Conservation (phyloP, 2,888 invertebrate genomes). For the Boloria euphrosyne region DNA sequence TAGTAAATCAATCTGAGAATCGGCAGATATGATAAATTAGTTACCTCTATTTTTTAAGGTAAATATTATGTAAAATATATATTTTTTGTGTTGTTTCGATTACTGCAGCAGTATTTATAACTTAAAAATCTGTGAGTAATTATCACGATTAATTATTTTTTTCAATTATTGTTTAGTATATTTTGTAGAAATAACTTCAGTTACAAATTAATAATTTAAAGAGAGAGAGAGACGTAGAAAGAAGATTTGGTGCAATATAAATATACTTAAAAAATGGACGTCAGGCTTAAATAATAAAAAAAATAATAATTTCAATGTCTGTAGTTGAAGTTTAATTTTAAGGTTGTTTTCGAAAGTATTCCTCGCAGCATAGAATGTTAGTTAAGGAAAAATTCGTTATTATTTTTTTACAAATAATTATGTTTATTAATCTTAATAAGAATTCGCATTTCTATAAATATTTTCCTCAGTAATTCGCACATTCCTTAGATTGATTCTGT, state of each 20-base stretch:
- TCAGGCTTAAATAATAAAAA: not conserved
- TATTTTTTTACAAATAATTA: not conserved
- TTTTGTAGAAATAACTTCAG: not conserved
- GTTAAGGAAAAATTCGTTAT: not conserved
- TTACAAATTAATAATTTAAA: too few species aligned
- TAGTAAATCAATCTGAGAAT: constrained; percentile 11
- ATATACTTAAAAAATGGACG: too few species aligned
- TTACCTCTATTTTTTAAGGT: constrained; percentile 5
- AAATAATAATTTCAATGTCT: not conserved
- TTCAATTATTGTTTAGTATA: not conserved
- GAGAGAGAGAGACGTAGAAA: too few species aligned
- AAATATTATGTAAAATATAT: too few species aligned
- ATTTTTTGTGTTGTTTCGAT: too few species aligned
- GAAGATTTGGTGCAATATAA: not conserved
- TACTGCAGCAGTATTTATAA: constrained; percentile 12
- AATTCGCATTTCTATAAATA: not conserved
- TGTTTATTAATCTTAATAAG: not conserved
- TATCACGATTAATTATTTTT: constrained; percentile 1
- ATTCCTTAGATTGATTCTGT: constrained; percentile 6
- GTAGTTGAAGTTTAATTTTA: not conserved
- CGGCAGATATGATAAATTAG: constrained; percentile 5
- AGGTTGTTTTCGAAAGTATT: constrained; percentile 29
- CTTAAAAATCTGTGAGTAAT: constrained; percentile 3
- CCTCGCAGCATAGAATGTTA: constrained; percentile 10
- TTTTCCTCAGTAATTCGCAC: not conserved